Evolutionary conservation across 2,888 invertebrate species (phyloP).

Genomic region (Unio delphinus): DNA sequence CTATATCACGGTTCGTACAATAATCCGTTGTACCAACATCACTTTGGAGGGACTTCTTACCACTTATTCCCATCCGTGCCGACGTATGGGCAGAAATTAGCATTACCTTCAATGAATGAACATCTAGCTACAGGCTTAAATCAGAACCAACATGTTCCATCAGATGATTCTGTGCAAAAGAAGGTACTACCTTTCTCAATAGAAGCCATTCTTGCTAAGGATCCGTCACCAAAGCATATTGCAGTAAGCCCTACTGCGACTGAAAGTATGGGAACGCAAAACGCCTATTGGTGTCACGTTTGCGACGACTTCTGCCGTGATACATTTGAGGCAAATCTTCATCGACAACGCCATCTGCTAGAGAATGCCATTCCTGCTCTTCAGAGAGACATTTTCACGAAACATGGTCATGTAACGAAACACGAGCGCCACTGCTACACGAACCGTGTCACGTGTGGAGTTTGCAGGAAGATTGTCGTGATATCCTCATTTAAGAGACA

Average conservation of each 20-base stretch:
- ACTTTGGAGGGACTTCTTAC: no score
- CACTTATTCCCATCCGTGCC: no score
- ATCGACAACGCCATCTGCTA: slow-evolving; percentile 15
- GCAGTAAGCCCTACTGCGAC: background rate
- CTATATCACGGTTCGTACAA: no score
- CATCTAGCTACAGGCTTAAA: no score
- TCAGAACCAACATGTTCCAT: no score
- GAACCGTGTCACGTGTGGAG: slow-evolving; percentile 25
- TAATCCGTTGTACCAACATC: no score
- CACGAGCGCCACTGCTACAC: slow-evolving; percentile 19
- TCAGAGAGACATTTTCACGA: slow-evolving; percentile 8
- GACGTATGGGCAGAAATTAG: no score
- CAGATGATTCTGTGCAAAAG: no score
- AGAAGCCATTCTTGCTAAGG: background rate
- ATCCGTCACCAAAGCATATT: no score
- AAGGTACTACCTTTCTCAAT: no score
- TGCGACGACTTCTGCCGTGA: slow-evolving; percentile 24
- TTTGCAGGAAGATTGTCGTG: slow-evolving; percentile 29
- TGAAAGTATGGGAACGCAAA: no score
- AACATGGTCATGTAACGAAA: slow-evolving; percentile 20
- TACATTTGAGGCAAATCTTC: slow-evolving; percentile 18
- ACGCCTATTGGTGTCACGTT: slow-evolving; percentile 32
- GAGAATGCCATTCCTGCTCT: slow-evolving; percentile 17
- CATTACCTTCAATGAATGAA: no score
- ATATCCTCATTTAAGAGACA: slow-evolving; percentile 35